Evolutionary conservation across 2,797 vertebrate species (phyloP).

Genomic region (Megaceryle alcyon): DNA sequence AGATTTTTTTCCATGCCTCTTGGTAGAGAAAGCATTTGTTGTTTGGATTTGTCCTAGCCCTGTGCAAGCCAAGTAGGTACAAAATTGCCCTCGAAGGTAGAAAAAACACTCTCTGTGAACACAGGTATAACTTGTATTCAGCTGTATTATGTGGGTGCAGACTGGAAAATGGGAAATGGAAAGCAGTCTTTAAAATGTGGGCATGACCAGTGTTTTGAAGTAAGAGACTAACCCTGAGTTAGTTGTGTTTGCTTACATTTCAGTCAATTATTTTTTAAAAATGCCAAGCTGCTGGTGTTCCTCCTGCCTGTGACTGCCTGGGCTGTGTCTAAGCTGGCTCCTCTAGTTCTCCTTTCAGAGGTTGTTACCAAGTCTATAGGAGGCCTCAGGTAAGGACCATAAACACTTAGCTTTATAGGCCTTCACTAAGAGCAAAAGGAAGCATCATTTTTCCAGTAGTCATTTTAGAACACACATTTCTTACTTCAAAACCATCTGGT

Average conservation of each 20-base stretch:
- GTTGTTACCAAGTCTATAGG: not conserved
- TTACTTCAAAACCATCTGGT: not conserved
- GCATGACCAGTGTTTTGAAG: not conserved
- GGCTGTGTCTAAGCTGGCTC: not conserved
- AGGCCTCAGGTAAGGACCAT: not conserved
- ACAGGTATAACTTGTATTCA: not conserved
- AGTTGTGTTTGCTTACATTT: not conserved
- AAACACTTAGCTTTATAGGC: not conserved
- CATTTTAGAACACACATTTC: not conserved
- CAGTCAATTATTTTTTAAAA: not conserved
- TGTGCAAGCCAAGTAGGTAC: not conserved
- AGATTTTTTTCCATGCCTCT: not conserved
- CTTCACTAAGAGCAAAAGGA: not conserved
- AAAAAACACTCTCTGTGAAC: not conserved
- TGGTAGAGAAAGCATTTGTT: not conserved
- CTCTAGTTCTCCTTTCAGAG: not conserved
- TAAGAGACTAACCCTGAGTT: not conserved
- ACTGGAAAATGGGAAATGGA: not conserved
- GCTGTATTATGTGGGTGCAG: not conserved
- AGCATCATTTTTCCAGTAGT: not conserved
- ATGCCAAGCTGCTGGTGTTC: not conserved
- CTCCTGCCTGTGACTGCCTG: not conserved
- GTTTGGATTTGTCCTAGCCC: not conserved
- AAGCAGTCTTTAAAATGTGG: not conserved
- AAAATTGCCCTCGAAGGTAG: not conserved